Evolutionary conservation across 2,113 vertebrate genomes (phyloP).

Genomic region (crab-eating macaque (Macaca fascicularis)): T2T-MFA8v1.1 NC_088380.1:2721001-2721500

Average conservation of each 20-base stretch:
- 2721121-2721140: accelerated
- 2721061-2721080: accelerated
- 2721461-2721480: not conserved
- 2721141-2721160: accelerated
- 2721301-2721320: not conserved
- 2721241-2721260: accelerated
- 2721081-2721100: accelerated
- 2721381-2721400: not conserved
- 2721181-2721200: accelerated
- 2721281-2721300: accelerated
- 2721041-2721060: accelerated
- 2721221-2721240: accelerated
- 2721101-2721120: accelerated
- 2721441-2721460: not conserved
- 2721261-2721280: not conserved
- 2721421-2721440: not conserved
- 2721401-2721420: not conserved
- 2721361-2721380: not conserved
- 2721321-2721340: not conserved
- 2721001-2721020: not conserved
- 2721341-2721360: not conserved
- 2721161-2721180: accelerated
- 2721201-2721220: accelerated
- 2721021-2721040: accelerated
- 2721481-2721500: accelerated